Base-by-base conservation (phyloP, 92 coral and sea anemone genomes). In the Epizoanthus rinbou region DNA sequence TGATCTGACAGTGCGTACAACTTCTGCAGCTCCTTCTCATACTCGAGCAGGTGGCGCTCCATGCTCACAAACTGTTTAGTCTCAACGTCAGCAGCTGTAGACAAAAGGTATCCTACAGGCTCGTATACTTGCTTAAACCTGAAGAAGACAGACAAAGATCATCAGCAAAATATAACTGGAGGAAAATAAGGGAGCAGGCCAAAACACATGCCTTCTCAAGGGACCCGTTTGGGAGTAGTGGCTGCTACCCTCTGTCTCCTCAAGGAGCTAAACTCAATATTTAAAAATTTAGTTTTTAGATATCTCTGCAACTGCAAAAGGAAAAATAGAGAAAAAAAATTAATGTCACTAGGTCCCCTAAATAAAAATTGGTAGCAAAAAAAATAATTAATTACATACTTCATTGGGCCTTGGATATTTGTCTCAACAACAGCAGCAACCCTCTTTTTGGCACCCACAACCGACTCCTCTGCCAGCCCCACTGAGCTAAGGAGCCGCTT, bases 81-180 rank as follows among this genome's bases (percentile, higher is more conserved):
- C 19, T 87, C 87, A 19, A 73, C 63, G 67, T 91, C 98, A 16
- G 98, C 92, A 33, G 87, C 92, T 76, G 78, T 85, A 53, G 94
- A 87, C 54, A 95, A 86, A 25, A 95, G 87, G 69, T 95, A 95
- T 45, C 63, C 90, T 45, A 87, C 89, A 52, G 91, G 90, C 53
- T 86, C 86, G 82, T 88, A 95, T 10, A 95, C 91, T 35, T 90
- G 78, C 53, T 91, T 91, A 91, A 95, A 95, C 87, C 98, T 95
- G 69, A 4, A 28, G 18, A 28, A 15, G 31, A 28, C 31, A 31
- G 21, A 63, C 4, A 81, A 52, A 39, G 35, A 75, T 7, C 15
- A 45, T 6, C 70, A 52, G 25, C 0, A 5, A 63, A 10, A 33
- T 37, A 43, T 17, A 54, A 47, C 9, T 8, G 7, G 41, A 10